A percentile compares a stretch with the other conserved stretches of the same genome.
Evolutionary conservation across 1,140 invertebrate species (phyloP).

Genomic region (Ctenoplectra terminalis): DNA sequence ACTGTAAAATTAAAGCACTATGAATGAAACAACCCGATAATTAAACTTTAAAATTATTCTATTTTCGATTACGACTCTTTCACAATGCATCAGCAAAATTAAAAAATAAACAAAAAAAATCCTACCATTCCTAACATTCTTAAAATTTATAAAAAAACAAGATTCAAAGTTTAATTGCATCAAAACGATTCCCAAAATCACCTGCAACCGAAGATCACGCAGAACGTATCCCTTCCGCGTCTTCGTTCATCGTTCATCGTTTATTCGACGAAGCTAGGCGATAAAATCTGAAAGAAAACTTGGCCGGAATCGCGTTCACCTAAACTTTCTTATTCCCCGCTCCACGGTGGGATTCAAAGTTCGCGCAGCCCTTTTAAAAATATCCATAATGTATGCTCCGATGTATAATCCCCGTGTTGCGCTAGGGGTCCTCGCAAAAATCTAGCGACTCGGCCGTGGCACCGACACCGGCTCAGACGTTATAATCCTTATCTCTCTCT

Average conservation of each 20-base stretch:
- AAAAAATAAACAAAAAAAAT: no score
- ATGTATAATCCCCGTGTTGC: conserved; percentile 32
- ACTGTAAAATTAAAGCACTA: no score
- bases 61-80: no score
- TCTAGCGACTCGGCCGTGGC: background rate
- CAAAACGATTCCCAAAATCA: no score
- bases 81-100: no score
- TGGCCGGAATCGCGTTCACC: conserved; percentile 4
- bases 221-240: background rate
- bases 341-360: background rate
- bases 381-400: conserved; percentile 40
- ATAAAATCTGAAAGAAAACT: conserved; percentile 20
- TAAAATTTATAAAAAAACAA: no score
- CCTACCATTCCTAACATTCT: no score
- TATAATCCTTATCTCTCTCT: conserved; percentile 40
- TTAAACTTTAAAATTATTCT: no score
- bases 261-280: conserved; percentile 31
- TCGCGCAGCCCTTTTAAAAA: conserved; percentile 34
- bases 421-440: conserved; percentile 2
- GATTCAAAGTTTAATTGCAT: no score
- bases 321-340: conserved; percentile 6
- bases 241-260: background rate
- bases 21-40: no score
- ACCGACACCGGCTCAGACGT: conserved; percentile 48
- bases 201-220: background rate